A percentile compares a stretch with the other conserved stretches of the same genome.
phyloP scores from a whole-genome alignment of 1,140 invertebrate species.

The Melipona quadrifasciata region DNA sequence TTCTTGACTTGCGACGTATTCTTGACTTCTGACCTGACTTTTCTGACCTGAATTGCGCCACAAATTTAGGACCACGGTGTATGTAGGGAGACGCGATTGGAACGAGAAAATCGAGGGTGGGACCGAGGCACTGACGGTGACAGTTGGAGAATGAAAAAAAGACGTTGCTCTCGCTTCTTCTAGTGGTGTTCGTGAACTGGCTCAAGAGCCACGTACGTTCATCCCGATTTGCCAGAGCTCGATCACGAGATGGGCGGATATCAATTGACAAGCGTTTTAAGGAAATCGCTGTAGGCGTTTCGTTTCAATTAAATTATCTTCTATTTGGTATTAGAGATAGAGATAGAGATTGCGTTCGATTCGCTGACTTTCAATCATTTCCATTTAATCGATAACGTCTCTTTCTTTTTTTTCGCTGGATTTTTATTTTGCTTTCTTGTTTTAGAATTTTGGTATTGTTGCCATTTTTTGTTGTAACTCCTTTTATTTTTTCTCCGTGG shows the following conservation, averaged over 20 bases:
- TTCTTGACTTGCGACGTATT: no score
- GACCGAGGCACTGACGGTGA: slow-evolving; percentile 33
- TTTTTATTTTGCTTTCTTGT: not conserved
- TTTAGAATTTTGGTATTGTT: not conserved
- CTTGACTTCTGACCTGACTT: not conserved
- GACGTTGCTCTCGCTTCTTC: slow-evolving; percentile 9
- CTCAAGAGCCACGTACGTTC: not conserved
- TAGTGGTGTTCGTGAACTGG: not conserved
- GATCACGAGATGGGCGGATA: slow-evolving; percentile 25
- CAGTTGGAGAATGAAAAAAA: slow-evolving; percentile 37
- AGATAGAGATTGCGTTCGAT: slow-evolving; percentile 1
- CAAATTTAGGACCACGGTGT: not conserved
- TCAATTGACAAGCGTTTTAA: slow-evolving; percentile 64
- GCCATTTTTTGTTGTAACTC: no score
- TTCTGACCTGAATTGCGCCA: not conserved
- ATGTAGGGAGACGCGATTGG: no score
- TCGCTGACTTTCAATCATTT: not conserved
- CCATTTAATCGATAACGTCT: no score
- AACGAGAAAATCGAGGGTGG: not conserved
- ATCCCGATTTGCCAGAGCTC: not conserved
- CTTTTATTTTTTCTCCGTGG: no score
- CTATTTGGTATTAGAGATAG: slow-evolving; percentile 48
- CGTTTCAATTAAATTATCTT: slow-evolving; percentile 68
- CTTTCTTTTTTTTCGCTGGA: not conserved
- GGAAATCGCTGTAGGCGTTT: slow-evolving; percentile 62